Conservation (phyloP, 2,888 invertebrate genomes). For the Nezara viridula region DNA sequence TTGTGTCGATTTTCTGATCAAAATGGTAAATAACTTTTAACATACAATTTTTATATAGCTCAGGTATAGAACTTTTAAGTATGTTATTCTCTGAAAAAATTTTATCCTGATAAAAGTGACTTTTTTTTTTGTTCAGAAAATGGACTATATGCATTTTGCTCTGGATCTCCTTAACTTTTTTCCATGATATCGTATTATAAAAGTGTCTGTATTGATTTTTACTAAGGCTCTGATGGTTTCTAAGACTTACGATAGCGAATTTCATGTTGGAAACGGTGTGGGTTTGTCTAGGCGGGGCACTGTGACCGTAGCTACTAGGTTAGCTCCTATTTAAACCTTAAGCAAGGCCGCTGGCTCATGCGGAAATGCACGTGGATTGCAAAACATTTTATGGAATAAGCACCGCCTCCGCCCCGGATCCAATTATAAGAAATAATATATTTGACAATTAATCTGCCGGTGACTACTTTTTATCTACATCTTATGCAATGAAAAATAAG, state of each 20-base stretch:
- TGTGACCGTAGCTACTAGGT: background rate
- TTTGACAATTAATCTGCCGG: background rate
- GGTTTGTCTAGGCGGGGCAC: conserved; percentile 19
- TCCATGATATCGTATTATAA: no score
- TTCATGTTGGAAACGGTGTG: conserved; percentile 49
- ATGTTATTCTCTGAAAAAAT: no score
- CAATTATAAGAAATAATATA: background rate
- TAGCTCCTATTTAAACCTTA: conserved; percentile 22
- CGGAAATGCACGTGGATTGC: conserved; percentile 38
- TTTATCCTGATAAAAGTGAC: no score
- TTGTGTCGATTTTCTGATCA: no score
- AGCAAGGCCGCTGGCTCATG: conserved; percentile 20
- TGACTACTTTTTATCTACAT: background rate
- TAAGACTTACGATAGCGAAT: conserved; percentile 40
- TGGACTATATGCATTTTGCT: no score
- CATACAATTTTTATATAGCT: no score
- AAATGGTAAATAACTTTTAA: no score
- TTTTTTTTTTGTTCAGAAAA: no score
- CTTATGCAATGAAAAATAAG: background rate
- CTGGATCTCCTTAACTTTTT: no score
- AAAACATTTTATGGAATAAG: background rate
- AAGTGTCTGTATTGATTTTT: background rate
- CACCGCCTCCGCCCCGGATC: background rate
- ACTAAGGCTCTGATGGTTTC: background rate
- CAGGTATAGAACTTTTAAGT: no score